phyloP scores from a whole-genome alignment of 2,113 vertebrate species.

The Pao palembangensis region DNA sequence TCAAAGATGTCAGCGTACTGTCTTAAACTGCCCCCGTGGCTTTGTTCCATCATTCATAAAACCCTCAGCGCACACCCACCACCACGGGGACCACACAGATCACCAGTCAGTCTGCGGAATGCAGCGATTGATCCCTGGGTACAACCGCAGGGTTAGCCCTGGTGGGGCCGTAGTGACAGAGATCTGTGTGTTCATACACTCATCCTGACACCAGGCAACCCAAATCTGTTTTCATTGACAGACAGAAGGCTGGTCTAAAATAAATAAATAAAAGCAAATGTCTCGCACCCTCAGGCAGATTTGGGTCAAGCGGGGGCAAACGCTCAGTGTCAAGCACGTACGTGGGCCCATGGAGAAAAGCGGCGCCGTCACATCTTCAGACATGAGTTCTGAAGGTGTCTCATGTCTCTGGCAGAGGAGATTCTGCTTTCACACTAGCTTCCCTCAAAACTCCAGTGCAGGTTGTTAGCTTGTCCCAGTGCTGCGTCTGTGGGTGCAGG shows the following conservation, averaged over 20 bases:
- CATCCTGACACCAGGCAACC: constrained; percentile 18
- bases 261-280: neutral
- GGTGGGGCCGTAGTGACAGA: constrained; percentile 35
- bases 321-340: constrained; percentile 23
- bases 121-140: constrained; percentile 45
- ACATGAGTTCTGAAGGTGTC: constrained; percentile 9
- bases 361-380: constrained; percentile 17
- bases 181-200: constrained; percentile 31
- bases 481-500: too few species aligned
- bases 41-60: neutral
- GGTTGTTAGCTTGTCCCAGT: too few species aligned
- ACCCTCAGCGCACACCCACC: neutral
- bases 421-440: neutral
- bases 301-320: constrained; percentile 56
- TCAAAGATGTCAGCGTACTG: constrained; percentile 9
- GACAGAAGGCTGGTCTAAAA: neutral
- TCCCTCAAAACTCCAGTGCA: neutral
- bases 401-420: constrained; percentile 5
- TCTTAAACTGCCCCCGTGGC: neutral
- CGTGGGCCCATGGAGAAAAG: constrained; percentile 18
- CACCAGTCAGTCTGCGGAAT: constrained; percentile 23
- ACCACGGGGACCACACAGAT: constrained; percentile 3
- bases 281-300: constrained; percentile 49
- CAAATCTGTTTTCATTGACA: constrained; percentile 36
- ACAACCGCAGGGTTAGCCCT: constrained; percentile 31